Percentiles rank a stretch among this genome's conserved stretches.
phyloP scores from a whole-genome alignment of 2,888 invertebrate genomes.

The Ectemnius cavifrons region DNA sequence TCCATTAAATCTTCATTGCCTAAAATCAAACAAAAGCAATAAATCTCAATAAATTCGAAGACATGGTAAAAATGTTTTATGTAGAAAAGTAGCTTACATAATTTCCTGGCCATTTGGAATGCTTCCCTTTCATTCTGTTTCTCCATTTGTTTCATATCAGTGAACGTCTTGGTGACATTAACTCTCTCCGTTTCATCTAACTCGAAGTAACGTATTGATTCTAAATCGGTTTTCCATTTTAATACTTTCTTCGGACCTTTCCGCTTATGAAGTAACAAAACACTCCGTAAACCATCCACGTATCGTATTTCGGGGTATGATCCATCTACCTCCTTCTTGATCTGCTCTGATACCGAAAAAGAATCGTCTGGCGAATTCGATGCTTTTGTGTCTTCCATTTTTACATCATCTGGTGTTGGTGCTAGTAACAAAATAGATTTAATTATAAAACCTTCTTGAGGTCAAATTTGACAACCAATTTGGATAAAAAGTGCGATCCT shows the following conservation, averaged over 20 bases:
- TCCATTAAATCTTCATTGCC: constrained; percentile 87
- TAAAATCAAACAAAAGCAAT: constrained; percentile 27
- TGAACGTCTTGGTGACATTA: constrained; percentile 95
- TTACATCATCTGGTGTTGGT: constrained; percentile 71
- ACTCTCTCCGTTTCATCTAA: constrained; percentile 97
- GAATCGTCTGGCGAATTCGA: constrained; percentile 67
- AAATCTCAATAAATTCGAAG: background rate
- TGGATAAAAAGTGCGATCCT: constrained; percentile 26
- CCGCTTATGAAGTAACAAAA: constrained; percentile 86
- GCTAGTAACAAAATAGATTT: constrained; percentile 53
- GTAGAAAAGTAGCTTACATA: constrained; percentile 78
- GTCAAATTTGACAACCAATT: background rate
- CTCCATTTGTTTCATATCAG: constrained; percentile 95
- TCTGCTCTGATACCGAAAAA: constrained; percentile 57
- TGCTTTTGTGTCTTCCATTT: constrained; percentile 63
- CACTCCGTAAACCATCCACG: constrained; percentile 85
- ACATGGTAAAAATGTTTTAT: background rate
- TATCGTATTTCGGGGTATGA: constrained; percentile 61
- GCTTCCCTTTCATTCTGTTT: constrained; percentile 91
- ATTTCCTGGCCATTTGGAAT: constrained; percentile 87
- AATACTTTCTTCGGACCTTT: constrained; percentile 89
- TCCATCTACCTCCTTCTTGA: constrained; percentile 54
- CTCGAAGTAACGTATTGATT: constrained; percentile 93
- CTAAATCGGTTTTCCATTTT: constrained; percentile 91
- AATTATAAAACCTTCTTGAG: background rate